phyloP scores from a whole-genome alignment of 2,888 invertebrate genomes.

The Liposcelis brunnea region DNA sequence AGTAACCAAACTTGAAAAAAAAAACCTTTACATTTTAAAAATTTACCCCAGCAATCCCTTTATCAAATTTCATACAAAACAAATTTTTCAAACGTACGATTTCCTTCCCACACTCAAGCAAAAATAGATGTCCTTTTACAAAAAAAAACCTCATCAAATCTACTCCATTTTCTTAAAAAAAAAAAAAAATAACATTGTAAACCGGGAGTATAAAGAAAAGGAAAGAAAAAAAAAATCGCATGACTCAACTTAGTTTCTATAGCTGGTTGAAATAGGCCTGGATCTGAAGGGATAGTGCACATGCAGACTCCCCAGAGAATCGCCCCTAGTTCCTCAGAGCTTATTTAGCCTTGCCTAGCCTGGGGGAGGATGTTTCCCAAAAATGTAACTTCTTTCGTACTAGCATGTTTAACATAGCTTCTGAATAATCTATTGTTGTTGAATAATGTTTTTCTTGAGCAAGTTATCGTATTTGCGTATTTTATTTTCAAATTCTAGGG shows the following conservation, averaged over 20 bases:
- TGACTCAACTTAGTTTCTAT: no score
- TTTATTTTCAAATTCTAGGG: conserved; percentile 9
- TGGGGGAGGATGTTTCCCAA: neutral
- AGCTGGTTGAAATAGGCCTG: neutral
- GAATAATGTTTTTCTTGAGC: neutral
- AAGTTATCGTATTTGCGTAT: conserved; percentile 10
- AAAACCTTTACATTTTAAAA: no score
- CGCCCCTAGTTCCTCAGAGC: conserved; percentile 1
- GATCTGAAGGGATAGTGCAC: conserved; percentile 7
- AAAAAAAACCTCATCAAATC: neutral
- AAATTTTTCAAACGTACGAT: no score
- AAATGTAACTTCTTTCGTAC: no score
- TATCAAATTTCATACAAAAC: no score
- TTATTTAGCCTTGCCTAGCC: conserved; percentile 7
- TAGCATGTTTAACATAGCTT: no score
- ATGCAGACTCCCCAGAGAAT: conserved; percentile 4
- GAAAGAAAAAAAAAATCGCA: no score
- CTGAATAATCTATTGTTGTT: no score
- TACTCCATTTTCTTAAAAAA: neutral
- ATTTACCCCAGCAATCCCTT: no score
- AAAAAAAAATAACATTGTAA: conserved; percentile 8
- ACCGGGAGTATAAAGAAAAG: conserved; percentile 5
- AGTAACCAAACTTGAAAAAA: neutral
- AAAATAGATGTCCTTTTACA: neutral
- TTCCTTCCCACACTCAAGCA: neutral